A percentile compares a stretch with the other conserved stretches of the same genome.
These are phyloP conservation scores for Callithrix jacchus DNA, from an alignment of 2,113 vertebrate genomes.

Conservation along the genomic window DNA sequence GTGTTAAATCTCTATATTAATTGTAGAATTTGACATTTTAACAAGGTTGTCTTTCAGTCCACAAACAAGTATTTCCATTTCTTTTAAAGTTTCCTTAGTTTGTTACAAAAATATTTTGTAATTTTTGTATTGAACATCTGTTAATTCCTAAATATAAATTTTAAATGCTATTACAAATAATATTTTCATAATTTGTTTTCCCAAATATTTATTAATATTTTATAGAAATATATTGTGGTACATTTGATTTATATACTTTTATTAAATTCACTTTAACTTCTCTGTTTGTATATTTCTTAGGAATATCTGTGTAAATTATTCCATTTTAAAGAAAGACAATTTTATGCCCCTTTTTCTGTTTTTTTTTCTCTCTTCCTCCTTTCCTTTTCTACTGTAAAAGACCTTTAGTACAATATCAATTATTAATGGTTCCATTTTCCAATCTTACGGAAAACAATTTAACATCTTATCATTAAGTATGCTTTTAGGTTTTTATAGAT, in stretches of 20 bases:
- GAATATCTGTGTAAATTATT: not conserved
- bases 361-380: not conserved
- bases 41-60: not conserved
- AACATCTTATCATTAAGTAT: not conserved
- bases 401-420: not conserved
- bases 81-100: not conserved
- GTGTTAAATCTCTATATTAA: not conserved
- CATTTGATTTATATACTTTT: not conserved
- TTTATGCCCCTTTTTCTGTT: not conserved
- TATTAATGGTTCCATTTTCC: not conserved
- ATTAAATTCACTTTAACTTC: not conserved
- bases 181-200: not conserved
- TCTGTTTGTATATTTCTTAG: not conserved
- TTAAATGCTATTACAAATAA: not conserved
- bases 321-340: not conserved
- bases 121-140: not conserved
- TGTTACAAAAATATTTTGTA: not conserved
- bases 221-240: not conserved
- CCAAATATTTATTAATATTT: not conserved
- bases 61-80: not conserved
- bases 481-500: not conserved
- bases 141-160: not conserved
- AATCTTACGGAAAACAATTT: accelerated
- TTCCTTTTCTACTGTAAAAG: not conserved
- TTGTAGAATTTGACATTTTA: not conserved